Conservation (phyloP, 2,797 vertebrate species). For the Lacerta agilis region DNA sequence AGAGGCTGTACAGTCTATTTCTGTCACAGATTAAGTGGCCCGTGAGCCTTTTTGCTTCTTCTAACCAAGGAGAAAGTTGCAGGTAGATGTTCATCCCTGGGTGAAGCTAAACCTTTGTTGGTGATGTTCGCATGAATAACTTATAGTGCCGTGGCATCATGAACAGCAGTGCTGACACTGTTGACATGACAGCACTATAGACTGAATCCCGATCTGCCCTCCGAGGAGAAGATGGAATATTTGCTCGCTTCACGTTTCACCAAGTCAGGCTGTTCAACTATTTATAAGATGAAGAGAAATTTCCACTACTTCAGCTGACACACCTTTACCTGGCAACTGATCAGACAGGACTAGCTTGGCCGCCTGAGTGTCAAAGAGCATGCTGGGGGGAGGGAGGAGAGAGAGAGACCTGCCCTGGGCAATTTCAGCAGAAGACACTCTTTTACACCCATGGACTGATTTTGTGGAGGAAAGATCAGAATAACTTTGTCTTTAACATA, state of each 20-base stretch:
- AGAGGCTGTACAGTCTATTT: constrained; percentile 56
- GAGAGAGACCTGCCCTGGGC: neutral
- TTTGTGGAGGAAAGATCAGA: neutral
- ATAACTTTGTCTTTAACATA: neutral
- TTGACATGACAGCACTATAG: constrained; percentile 84
- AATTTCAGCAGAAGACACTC: neutral
- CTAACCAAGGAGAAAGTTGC: constrained; percentile 61
- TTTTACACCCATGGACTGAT: neutral
- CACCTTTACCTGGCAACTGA: constrained; percentile 82
- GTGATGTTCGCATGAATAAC: constrained; percentile 86
- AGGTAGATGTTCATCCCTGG: constrained; percentile 64
- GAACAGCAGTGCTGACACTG: constrained; percentile 82
- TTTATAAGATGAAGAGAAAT: constrained; percentile 93
- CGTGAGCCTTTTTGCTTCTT: constrained; percentile 40
- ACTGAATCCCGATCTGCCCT: constrained; percentile 85
- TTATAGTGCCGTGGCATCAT: constrained; percentile 82
- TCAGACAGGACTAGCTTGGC: constrained; percentile 59
- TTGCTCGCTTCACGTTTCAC: constrained; percentile 89
- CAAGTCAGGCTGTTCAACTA: constrained; percentile 88
- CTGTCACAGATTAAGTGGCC: constrained; percentile 64
- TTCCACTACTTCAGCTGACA: constrained; percentile 89
- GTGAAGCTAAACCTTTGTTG: constrained; percentile 75
- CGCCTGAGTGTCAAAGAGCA: neutral
- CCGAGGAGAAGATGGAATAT: constrained; percentile 90
- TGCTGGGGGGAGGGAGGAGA: neutral